Percentiles rank a stretch among this genome's conserved stretches.
phyloP scores from a whole-genome alignment of 2,888 invertebrate species.

The Tiphia femorata region DNA sequence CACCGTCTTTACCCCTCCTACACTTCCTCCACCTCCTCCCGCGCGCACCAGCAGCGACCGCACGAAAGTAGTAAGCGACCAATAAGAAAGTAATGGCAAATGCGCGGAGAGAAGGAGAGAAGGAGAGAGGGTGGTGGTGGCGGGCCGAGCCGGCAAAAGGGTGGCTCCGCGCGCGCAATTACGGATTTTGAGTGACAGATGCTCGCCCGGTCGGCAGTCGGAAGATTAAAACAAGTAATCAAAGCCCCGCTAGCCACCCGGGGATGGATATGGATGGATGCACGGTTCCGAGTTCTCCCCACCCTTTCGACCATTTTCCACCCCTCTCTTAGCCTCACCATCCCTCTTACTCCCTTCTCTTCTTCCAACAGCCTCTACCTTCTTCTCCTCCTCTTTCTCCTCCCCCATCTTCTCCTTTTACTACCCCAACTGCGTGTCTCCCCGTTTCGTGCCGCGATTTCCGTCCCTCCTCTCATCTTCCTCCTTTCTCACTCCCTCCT shows the following conservation, averaged over 20 bases:
- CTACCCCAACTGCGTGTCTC: slow-evolving; percentile 33
- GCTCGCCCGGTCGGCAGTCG: slow-evolving; percentile 67
- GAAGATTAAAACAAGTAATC: slow-evolving; percentile 70
- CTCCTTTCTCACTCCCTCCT: slow-evolving; percentile 15
- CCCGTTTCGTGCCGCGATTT: too few species aligned
- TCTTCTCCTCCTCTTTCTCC: slow-evolving; percentile 9
- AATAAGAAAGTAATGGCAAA: slow-evolving; percentile 55
- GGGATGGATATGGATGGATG: slow-evolving; percentile 65
- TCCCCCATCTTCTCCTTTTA: too few species aligned
- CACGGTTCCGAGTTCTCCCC: slow-evolving; percentile 40
- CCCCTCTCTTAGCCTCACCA: slow-evolving; percentile 17
- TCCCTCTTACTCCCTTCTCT: slow-evolving; percentile 9
- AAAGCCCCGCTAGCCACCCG: slow-evolving; percentile 63
- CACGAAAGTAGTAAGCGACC: slow-evolving; percentile 51
- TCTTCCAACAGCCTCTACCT: slow-evolving; percentile 21
- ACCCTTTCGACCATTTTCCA: too few species aligned
- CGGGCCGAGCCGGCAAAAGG: slow-evolving; percentile 39
- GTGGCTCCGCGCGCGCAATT: slow-evolving; percentile 63
- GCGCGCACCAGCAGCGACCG: slow-evolving; percentile 9
- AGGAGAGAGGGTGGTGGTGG: slow-evolving; percentile 2
- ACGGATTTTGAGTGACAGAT: slow-evolving; percentile 69
- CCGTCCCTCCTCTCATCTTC: slow-evolving; percentile 30
- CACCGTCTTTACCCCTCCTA: background rate
- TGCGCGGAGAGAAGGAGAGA: slow-evolving; percentile 21
- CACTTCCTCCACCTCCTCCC: background rate